A percentile compares a stretch with the other conserved stretches of the same genome.
Conservation (phyloP, 2,797 vertebrate genomes). For the Scarus forsteni region DNA sequence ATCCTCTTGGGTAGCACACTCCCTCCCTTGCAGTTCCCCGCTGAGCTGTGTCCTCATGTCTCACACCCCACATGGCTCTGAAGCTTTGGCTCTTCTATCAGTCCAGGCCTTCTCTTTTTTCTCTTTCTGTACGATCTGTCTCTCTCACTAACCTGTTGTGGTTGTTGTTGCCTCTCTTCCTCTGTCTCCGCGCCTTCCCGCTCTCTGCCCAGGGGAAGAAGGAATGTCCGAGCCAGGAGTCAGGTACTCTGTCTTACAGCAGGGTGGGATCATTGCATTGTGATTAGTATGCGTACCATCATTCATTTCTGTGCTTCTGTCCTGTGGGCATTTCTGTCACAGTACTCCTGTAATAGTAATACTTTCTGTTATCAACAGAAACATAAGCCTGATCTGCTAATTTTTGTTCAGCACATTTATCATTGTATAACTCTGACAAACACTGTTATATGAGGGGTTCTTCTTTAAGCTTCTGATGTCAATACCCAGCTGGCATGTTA, state of each 20-base stretch:
- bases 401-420: constrained; percentile 24
- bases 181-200: constrained; percentile 86
- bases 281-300: constrained; percentile 58
- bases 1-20: constrained; percentile 16
- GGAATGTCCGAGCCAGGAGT: constrained; percentile 95
- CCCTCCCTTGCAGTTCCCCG: constrained; percentile 20
- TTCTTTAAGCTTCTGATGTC: constrained; percentile 19
- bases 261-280: constrained; percentile 49
- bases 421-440: no score
- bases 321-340: constrained; percentile 43
- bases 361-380: constrained; percentile 25
- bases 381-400: constrained; percentile 14
- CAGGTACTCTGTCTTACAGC: constrained; percentile 90
- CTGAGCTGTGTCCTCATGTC: constrained; percentile 38
- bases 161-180: constrained; percentile 90
- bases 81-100: constrained; percentile 64
- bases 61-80: constrained; percentile 55
- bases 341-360: constrained; percentile 19
- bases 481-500: constrained; percentile 30
- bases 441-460: constrained; percentile 8
- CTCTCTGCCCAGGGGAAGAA: constrained; percentile 96
- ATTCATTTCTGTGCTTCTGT: constrained; percentile 62
- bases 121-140: constrained; percentile 59
- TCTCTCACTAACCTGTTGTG: constrained; percentile 87
- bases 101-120: constrained; percentile 52